Evolutionary conservation across 2,888 invertebrate species (phyloP).

Genomic region (Frankliniella intonsa): DNA sequence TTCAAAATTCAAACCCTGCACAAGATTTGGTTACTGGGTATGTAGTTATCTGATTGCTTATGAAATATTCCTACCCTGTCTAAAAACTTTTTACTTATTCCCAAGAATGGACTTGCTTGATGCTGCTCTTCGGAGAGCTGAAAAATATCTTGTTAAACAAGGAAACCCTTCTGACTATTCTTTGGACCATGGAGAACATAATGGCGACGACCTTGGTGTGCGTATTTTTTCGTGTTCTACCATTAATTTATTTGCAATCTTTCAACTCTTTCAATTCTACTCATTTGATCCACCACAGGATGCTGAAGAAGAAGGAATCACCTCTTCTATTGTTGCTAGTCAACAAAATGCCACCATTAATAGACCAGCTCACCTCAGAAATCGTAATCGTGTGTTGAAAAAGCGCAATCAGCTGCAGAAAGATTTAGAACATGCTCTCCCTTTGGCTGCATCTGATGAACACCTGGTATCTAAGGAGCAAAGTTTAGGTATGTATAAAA

Average conservation of each 20-base stretch:
- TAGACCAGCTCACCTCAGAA: neutral
- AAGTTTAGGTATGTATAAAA: neutral
- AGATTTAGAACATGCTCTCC: neutral
- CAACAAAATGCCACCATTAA: neutral
- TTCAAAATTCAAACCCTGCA: neutral
- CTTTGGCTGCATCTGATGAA: neutral
- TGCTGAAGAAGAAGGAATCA: neutral
- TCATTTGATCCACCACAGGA: neutral
- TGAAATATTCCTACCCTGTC: neutral
- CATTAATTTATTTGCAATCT: neutral
- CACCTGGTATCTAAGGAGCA: neutral
- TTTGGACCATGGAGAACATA: neutral
- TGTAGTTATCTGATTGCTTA: neutral
- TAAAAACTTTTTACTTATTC: neutral
- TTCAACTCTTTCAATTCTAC: neutral
- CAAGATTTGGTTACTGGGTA: neutral
- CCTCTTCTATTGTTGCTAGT: neutral
- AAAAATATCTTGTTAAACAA: neutral
- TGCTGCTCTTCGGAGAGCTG: neutral
- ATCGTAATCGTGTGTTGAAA: neutral
- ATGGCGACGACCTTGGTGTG: neutral
- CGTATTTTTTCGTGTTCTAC: neutral
- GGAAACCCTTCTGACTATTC: neutral
- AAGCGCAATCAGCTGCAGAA: neutral
- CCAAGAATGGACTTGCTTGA: slow-evolving; percentile 1